Evolutionary conservation across 2,113 vertebrate genomes (phyloP), one percentile per base, ranked within the genome.

Genomic region (Rhadina sibilatrix): DNA sequence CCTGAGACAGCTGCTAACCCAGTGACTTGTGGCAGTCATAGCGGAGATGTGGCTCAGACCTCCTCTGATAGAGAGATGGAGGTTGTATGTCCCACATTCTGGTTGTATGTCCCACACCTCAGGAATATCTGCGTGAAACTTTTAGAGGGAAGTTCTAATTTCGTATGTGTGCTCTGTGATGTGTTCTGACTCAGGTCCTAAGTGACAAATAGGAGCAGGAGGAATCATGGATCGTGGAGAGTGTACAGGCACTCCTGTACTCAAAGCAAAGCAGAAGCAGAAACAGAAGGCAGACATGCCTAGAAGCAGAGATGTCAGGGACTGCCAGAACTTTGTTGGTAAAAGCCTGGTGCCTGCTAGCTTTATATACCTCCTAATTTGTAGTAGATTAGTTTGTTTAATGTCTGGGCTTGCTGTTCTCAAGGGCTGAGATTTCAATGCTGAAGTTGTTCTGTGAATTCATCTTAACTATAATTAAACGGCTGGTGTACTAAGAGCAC

Each of bases 261-360:
- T 71, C 46, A 65, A 79, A 82, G 53, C 47, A 77, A 83, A 69
- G 74, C 63, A 78, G 79, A 70, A 70, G 40, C 23, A 92, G 75
- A 89, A 83, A 56, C 33, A 91, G 68, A 79, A 87, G 74, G 38
- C 47, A 83, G 84, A 72, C 23, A 27, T 94, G 78, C 66, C 92
- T 85, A 64, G 88, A 93, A 93, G 89, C 68, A 65, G 61, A 64
- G 49, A 60, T 49, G 24, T 56, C 66, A 71, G 19, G 21, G 35
- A 59, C 49, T 76, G 49, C 27, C 74, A 90, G 46, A 92, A 90
- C 27, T 68, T 37, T 19, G 19, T 38, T 79, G 42, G 50, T 83
- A 44, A 92, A 93, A 88, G 57, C 14, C 18, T 83, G 28, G 21
- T 94, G 85, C 33, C 65, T 93, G 20, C 53, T 94, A 80, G 46